phyloP scores from a whole-genome alignment of 2,797 vertebrate species.

The Pangasius macronema region DNA sequence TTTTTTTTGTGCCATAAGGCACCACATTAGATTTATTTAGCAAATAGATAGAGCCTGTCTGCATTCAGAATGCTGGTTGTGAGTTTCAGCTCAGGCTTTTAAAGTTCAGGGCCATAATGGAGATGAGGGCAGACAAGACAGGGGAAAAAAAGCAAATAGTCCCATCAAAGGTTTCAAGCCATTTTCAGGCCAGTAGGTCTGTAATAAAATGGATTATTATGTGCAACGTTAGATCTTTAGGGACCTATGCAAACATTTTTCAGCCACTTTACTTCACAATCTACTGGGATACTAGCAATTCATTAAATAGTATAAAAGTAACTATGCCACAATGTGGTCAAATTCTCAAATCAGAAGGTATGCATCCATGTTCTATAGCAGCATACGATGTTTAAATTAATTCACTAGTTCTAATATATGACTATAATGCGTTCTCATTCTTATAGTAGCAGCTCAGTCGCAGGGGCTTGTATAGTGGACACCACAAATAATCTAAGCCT shows the following conservation, averaged over 20 bases:
- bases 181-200: conserved; percentile 62
- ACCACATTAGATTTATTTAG: conserved; percentile 64
- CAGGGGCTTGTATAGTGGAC: background rate
- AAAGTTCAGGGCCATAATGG: conserved; percentile 74
- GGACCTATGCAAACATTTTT: conserved; percentile 35
- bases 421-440: background rate
- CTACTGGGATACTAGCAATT: conserved; percentile 42
- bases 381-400: background rate
- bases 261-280: conserved; percentile 39
- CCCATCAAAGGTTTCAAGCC: conserved; percentile 66
- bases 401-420: background rate
- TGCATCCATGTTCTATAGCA: background rate
- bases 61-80: conserved; percentile 60
- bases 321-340: background rate
- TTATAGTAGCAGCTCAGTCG: background rate
- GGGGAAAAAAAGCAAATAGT: conserved; percentile 48
- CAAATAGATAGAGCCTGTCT: conserved; percentile 64
- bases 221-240: conserved; percentile 26
- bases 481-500: background rate
- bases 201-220: conserved; percentile 44
- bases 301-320: conserved; percentile 31
- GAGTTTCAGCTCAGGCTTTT: conserved; percentile 68
- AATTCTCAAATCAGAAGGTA: background rate
- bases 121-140: conserved; percentile 56
- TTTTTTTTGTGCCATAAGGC: conserved; percentile 58